phyloP scores from a whole-genome alignment of 2,888 invertebrate species.

The Elgonia sp. region DNA sequence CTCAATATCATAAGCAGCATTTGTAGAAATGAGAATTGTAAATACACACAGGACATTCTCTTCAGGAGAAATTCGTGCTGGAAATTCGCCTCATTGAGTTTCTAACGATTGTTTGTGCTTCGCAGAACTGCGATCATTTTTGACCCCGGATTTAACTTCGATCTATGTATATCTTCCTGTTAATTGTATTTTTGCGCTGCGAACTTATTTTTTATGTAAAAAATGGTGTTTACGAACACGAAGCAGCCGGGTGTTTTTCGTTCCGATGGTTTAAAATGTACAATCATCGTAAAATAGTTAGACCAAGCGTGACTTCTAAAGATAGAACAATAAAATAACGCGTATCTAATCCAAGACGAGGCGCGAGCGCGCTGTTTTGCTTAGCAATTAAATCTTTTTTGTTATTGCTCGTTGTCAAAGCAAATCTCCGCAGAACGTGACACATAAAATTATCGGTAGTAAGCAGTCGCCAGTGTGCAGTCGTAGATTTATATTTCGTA shows the following conservation, averaged over 20 bases:
- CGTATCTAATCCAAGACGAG: constrained; percentile 1
- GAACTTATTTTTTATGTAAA: no score
- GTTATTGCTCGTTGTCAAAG: constrained; percentile 21
- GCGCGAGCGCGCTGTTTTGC: constrained; percentile 1
- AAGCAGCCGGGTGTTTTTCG: no score
- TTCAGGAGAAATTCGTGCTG: constrained; percentile 34
- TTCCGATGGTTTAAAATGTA: no score
- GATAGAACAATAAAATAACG: not conserved
- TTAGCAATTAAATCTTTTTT: constrained; percentile 16
- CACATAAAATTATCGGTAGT: constrained; percentile 13
- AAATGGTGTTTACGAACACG: no score
- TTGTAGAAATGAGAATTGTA: constrained; percentile 41
- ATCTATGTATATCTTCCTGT: no score
- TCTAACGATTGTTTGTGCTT: no score
- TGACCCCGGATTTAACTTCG: not conserved
- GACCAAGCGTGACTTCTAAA: no score
- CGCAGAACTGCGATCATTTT: not conserved
- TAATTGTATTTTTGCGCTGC: no score
- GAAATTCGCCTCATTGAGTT: not conserved
- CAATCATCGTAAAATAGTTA: no score
- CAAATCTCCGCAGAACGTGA: constrained; percentile 18
- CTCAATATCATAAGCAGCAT: constrained; percentile 49
- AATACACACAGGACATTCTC: constrained; percentile 39
- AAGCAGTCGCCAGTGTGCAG: constrained; percentile 10
- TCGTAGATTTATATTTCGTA: constrained; percentile 37